These are phyloP conservation scores for Semicossyphus pulcher DNA, from an alignment of 2,113 vertebrate species.

Conservation along the genomic window DNA sequence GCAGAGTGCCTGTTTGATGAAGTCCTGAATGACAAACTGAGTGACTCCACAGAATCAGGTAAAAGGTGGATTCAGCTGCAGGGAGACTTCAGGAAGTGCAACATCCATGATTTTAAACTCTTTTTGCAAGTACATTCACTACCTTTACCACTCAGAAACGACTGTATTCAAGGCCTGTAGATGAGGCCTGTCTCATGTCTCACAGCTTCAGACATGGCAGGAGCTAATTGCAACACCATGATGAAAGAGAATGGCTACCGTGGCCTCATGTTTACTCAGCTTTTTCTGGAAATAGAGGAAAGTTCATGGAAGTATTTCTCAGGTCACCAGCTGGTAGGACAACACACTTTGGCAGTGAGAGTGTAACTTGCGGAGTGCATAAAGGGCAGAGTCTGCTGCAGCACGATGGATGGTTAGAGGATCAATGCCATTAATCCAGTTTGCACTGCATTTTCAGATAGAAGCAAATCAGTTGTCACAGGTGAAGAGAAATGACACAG, in stretches of 20 bases:
- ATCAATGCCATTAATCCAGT: neutral
- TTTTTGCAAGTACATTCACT: neutral
- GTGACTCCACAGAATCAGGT: constrained; percentile 49
- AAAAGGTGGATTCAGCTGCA: constrained; percentile 21
- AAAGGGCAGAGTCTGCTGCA: constrained; percentile 33
- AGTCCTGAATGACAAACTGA: constrained; percentile 34
- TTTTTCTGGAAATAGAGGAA: constrained; percentile 70
- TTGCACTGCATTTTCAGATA: neutral
- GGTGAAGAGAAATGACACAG: neutral
- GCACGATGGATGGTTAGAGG: neutral
- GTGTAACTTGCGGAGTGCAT: constrained; percentile 64
- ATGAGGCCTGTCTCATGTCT: neutral
- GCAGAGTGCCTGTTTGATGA: constrained; percentile 29
- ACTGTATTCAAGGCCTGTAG: too few species aligned
- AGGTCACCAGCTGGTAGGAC: constrained; percentile 58
- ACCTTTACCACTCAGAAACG: neutral
- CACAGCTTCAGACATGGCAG: neutral
- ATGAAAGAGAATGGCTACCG: constrained; percentile 35
- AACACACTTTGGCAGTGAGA: constrained; percentile 50
- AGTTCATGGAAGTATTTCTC: constrained; percentile 68
- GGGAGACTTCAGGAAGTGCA: neutral
- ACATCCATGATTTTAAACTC: neutral
- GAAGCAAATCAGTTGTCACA: neutral
- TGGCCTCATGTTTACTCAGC: constrained; percentile 59
- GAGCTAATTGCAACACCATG: constrained; percentile 3